Evolutionary conservation across 92 coral and sea anemone species (phyloP).

Genomic region (Porites divaricata): DNA sequence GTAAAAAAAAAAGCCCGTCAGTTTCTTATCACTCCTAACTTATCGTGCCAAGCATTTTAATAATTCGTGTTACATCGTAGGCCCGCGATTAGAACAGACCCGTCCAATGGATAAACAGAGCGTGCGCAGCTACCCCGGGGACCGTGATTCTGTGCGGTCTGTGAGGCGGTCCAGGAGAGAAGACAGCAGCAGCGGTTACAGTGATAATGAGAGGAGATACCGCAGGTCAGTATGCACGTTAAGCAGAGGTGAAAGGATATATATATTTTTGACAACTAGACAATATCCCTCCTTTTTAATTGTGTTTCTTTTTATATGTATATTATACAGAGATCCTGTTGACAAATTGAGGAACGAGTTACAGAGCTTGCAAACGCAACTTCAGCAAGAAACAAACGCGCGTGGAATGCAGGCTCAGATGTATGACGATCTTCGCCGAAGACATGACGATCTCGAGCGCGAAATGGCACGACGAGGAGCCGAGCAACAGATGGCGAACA

Average conservation of each 20-base stretch:
- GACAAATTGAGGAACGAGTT: constrained; percentile 83
- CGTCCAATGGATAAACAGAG: constrained; percentile 91
- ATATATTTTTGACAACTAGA: no score
- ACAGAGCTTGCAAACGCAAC: constrained; percentile 76
- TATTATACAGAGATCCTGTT: constrained; percentile 72
- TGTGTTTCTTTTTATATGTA: no score
- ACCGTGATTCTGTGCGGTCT: constrained; percentile 94
- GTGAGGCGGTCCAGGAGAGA: constrained; percentile 81
- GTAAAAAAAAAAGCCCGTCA: not conserved
- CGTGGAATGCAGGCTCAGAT: constrained; percentile 80
- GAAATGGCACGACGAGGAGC: constrained; percentile 86
- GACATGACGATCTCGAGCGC: constrained; percentile 93
- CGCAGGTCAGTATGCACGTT: constrained; percentile 49
- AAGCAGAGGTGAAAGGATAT: no score
- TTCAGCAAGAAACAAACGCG: constrained; percentile 78
- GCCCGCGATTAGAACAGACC: constrained; percentile 75
- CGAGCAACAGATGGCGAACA: constrained; percentile 85
- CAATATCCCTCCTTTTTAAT: no score
- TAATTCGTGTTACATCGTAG: constrained; percentile 14
- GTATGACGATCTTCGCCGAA: constrained; percentile 94
- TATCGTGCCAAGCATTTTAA: not conserved
- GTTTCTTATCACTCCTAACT: not conserved
- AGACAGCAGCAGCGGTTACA: constrained; percentile 87
- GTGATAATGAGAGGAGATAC: constrained; percentile 78
- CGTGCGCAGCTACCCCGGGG: constrained; percentile 90